These are phyloP conservation scores for Cantharis lateralis DNA, from an alignment of 2,888 invertebrate species.

Conservation along the genomic window DNA sequence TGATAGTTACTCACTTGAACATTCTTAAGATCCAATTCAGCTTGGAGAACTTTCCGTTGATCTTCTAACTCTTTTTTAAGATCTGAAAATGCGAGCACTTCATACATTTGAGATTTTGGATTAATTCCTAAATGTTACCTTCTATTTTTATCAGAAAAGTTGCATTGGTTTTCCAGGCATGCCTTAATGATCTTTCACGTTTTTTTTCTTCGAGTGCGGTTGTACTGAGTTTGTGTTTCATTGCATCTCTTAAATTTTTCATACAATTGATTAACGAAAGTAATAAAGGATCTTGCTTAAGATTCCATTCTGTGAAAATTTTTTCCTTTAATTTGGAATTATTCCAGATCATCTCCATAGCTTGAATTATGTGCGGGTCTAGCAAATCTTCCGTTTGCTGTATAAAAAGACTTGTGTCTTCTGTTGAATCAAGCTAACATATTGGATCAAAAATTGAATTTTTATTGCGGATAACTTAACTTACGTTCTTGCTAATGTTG, in stretches of 20 bases:
- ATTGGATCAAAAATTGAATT: background rate
- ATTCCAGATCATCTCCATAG: background rate
- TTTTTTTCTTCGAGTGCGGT: slow-evolving; percentile 59
- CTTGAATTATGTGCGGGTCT: background rate
- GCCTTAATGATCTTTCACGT: slow-evolving; percentile 55
- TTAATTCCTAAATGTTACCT: background rate
- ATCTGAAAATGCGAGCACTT: background rate
- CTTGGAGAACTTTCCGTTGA: background rate
- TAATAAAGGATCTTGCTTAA: background rate
- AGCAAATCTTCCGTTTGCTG: background rate
- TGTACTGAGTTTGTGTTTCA: slow-evolving; percentile 54
- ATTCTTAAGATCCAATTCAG: background rate
- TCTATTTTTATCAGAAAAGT: background rate
- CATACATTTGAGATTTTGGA: background rate
- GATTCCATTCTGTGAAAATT: background rate
- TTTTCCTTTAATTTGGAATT: background rate
- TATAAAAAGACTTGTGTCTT: background rate
- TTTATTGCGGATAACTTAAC: background rate
- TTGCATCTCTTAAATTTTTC: slow-evolving; percentile 55
- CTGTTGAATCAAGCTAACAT: background rate
- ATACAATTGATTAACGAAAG: slow-evolving; percentile 36
- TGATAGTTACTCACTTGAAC: background rate
- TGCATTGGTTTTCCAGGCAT: slow-evolving; percentile 56
- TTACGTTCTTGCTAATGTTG: background rate
- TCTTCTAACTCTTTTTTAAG: background rate